Conservation (phyloP, 1,140 invertebrate genomes). For the Teleopsis dalmanni region DNA sequence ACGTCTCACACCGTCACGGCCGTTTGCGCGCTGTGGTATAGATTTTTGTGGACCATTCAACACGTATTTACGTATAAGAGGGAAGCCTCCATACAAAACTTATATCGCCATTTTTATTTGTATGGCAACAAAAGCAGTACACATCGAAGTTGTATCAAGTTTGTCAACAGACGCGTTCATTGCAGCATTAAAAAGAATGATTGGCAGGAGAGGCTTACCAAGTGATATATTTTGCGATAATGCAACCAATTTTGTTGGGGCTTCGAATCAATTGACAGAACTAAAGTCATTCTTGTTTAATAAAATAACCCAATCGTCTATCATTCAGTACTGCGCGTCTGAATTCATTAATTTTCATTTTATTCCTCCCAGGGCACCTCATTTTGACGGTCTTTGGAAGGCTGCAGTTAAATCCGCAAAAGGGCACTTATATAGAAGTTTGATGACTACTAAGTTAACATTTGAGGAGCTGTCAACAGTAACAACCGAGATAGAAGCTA, state of each 20-base stretch:
- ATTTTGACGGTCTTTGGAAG: too few relatives aligned
- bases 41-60: constrained; percentile 39
- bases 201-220: constrained; percentile 20
- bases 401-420: constrained; percentile 27
- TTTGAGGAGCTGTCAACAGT: constrained; percentile 23
- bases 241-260: constrained; percentile 29
- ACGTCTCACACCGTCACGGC: background rate
- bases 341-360: constrained; percentile 25
- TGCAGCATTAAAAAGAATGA: constrained; percentile 24
- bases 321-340: background rate
- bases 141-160: constrained; percentile 27
- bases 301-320: background rate
- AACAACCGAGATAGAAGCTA: constrained; percentile 20
- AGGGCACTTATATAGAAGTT: constrained; percentile 17
- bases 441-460: constrained; percentile 13
- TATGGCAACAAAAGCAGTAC: constrained; percentile 22
- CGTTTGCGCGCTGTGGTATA: constrained; percentile 23
- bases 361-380: constrained; percentile 21
- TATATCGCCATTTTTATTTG: constrained; percentile 32
- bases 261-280: constrained; percentile 13
- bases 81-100: constrained; percentile 10
- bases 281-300: background rate
- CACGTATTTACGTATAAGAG: constrained; percentile 7
- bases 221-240: constrained; percentile 25
- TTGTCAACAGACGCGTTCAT: constrained; percentile 26